Conservation (phyloP, 2,113 vertebrate genomes). For the Pteronura brasiliensis region DNA sequence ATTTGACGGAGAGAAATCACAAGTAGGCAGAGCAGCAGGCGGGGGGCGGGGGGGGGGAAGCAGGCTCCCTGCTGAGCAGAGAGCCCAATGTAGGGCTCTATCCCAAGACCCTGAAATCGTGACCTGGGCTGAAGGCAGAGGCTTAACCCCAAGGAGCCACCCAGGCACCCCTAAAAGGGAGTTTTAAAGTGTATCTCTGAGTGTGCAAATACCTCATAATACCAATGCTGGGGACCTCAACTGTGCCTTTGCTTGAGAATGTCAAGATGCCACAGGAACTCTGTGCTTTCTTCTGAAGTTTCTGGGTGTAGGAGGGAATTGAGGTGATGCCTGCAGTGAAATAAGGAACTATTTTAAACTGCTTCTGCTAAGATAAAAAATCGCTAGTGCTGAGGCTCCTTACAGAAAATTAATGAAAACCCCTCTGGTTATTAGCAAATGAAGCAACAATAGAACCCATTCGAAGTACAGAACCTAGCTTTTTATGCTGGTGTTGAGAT, state of each 20-base stretch:
- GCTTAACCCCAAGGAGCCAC: too few species aligned
- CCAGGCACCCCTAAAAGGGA: neutral
- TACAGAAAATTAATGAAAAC: neutral
- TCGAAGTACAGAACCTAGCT: neutral
- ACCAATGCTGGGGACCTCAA: neutral
- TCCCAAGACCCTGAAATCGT: too few species aligned
- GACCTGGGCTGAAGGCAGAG: too few species aligned
- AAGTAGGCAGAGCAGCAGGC: too few species aligned
- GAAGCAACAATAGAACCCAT: neutral
- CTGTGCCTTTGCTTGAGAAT: neutral
- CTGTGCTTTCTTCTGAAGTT: neutral
- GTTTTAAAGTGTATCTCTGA: neutral
- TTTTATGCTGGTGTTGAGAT: neutral
- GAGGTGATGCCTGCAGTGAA: neutral
- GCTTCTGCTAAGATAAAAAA: neutral
- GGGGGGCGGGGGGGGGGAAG: too few species aligned
- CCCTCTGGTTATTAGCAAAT: neutral
- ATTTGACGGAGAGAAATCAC: too few species aligned
- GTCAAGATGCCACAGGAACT: neutral
- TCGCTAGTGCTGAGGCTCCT: neutral
- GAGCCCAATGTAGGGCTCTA: too few species aligned
- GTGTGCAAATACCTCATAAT: neutral
- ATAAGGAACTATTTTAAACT: neutral
- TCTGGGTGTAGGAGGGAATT: neutral
- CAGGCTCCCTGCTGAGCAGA: too few species aligned